A percentile compares a stretch with the other conserved stretches of the same genome.
These are phyloP conservation scores for Amblyteles armatorius DNA, from an alignment of 2,888 invertebrate species.

Conservation along the genomic window DNA sequence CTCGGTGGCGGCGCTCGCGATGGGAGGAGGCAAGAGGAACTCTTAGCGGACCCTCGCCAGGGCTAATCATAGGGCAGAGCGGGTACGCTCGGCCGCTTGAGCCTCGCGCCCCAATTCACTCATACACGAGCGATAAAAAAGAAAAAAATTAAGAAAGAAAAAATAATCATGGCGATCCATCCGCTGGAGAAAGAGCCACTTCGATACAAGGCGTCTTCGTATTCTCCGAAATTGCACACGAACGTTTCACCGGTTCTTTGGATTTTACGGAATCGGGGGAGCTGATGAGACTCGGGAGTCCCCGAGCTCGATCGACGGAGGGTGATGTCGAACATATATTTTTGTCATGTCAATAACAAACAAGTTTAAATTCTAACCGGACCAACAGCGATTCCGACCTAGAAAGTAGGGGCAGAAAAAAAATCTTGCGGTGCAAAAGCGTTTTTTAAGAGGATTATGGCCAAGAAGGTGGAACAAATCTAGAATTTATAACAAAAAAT, in stretches of 20 bases:
- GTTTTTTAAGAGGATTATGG: too few relatives aligned
- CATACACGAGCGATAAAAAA: neutral
- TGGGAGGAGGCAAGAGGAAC: slow-evolving; percentile 13
- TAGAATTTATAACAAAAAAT: neutral
- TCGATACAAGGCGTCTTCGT: slow-evolving; percentile 16
- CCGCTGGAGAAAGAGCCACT: neutral
- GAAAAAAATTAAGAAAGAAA: slow-evolving; percentile 25
- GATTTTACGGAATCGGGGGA: neutral
- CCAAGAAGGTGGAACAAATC: too few relatives aligned
- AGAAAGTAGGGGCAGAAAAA: too few relatives aligned
- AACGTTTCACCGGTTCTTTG: slow-evolving; percentile 23
- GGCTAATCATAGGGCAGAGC: slow-evolving; percentile 64
- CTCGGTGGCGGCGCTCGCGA: slow-evolving; percentile 21
- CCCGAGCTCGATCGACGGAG: neutral
- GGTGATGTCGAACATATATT: neutral
- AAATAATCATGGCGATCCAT: slow-evolving; percentile 1
- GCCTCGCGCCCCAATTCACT: slow-evolving; percentile 50
- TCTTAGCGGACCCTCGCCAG: slow-evolving; percentile 38
- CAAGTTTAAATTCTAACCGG: slow-evolving; percentile 3
- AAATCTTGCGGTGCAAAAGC: too few relatives aligned
- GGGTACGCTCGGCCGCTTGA: slow-evolving; percentile 35
- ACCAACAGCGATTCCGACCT: too few relatives aligned
- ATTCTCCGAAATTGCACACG: slow-evolving; percentile 3
- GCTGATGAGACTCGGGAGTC: neutral
- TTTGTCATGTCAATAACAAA: slow-evolving; percentile 10